Evolutionary conservation across 2,797 vertebrate genomes (phyloP), one percentile per base, ranked within the genome.

Genomic region (Sebastes nivosus): DNA sequence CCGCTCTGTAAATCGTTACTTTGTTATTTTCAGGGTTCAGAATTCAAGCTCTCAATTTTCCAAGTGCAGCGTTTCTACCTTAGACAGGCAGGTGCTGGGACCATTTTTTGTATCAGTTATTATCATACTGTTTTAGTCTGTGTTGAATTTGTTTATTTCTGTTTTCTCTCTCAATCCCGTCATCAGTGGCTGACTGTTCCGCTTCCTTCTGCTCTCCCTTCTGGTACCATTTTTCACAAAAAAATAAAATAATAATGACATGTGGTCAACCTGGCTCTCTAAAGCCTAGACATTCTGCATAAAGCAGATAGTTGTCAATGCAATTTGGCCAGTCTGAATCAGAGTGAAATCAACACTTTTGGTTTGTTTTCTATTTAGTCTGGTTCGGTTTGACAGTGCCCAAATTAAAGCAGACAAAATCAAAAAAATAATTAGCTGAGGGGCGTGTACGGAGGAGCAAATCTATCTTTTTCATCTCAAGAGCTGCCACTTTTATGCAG

Each of bases 181-280:
- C 20, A 42, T 75, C 54, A 75, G 2, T 20, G 8, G 11, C 30
- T 55, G 29, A 54, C 63, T 54, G 13, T 67, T 64, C 22, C 20
- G 20, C 22, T 57, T 68, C 61, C 67, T 50, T 58, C 67, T 75
- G 76, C 42, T 75, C 69, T 57, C 24, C 74, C 46, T 29, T 76
- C 55, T 70, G 84, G 16, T 58, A 5, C 46, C 18, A 18, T 58
- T 70, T 69, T 69, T 71, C 64, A 22, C 11, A 25, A 46, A 27
- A 38, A 74, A 14, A 52, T 1, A 0, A 42, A 42, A 42, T 42
- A 42, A 42, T 42, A 72, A 11, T 30, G 36, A 27, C 30, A 72
- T 27, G 30, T 72, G 32, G 13, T 78, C 14, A 69, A 22, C 7
- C 42, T 54, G 46, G 6, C 36, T 25, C 20, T 70, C n/a, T 42